Percentiles rank a stretch among this genome's conserved stretches.
These are phyloP conservation scores for Charaxes varanes DNA, from an alignment of 1,140 invertebrate genomes.

Conservation along the genomic window DNA sequence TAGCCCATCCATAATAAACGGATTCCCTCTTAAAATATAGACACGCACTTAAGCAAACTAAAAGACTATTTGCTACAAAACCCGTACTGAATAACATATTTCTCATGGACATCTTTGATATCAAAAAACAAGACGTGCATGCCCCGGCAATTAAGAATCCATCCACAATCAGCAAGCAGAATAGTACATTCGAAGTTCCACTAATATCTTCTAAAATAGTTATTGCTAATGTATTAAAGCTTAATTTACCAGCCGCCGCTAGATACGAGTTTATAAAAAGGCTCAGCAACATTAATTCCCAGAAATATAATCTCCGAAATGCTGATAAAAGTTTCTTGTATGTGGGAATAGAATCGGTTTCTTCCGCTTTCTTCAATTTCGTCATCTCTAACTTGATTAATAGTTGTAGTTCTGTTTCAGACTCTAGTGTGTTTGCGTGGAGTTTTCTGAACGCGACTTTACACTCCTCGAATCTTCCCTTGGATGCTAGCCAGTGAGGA, in stretches of 20 bases:
- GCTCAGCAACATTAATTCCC: slow-evolving; percentile 4
- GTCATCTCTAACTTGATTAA: too few relatives aligned
- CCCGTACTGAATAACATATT: slow-evolving; percentile 17
- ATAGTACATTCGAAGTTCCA: slow-evolving; percentile 16
- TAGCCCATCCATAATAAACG: too few relatives aligned
- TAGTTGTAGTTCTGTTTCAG: too few relatives aligned
- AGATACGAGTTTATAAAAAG: slow-evolving; percentile 2
- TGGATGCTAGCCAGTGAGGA: too few relatives aligned
- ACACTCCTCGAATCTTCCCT: too few relatives aligned
- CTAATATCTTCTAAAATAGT: slow-evolving; percentile 18
- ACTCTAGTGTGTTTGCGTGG: too few relatives aligned
- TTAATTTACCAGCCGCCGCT: slow-evolving; percentile 5
- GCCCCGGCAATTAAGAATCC: slow-evolving; percentile 17
- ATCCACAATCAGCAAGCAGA: slow-evolving; percentile 22
- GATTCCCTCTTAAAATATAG: slow-evolving; percentile 22
- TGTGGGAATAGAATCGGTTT: too few relatives aligned
- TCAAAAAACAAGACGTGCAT: slow-evolving; percentile 12
- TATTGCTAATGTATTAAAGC: slow-evolving; percentile 3
- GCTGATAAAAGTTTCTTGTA: too few relatives aligned
- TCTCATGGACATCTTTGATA: slow-evolving; percentile 17
- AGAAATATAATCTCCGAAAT: slow-evolving; percentile 12
- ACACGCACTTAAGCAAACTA: slow-evolving; percentile 15
- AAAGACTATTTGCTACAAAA: slow-evolving; percentile 7
- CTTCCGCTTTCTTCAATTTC: too few relatives aligned
- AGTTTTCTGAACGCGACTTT: too few relatives aligned